Conservation (phyloP, 2,797 vertebrate species). For the Pitangus sulphuratus region DNA sequence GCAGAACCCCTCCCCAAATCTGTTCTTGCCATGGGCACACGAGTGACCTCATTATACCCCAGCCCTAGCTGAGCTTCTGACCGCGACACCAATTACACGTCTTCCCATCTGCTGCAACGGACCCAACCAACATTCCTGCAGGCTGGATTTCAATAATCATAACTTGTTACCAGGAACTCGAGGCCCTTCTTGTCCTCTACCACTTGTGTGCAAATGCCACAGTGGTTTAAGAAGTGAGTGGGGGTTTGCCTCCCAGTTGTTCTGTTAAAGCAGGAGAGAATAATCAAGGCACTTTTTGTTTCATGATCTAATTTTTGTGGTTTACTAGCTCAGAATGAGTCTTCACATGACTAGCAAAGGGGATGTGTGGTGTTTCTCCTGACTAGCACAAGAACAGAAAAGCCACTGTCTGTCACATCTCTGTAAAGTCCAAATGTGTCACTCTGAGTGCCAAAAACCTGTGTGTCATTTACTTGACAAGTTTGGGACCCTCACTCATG, state of each 20-base stretch:
- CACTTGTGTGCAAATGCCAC: background rate
- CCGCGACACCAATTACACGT: background rate
- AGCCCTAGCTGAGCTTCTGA: background rate
- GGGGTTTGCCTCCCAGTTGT: background rate
- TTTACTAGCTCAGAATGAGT: background rate
- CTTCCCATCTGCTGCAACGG: background rate
- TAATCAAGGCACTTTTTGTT: background rate
- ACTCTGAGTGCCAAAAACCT: constrained; percentile 20
- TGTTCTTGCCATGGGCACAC: background rate
- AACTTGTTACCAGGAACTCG: background rate
- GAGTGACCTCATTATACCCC: background rate
- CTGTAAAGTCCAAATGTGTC: constrained; percentile 20
- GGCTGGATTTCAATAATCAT: background rate
- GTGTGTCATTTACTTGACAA: constrained; percentile 6
- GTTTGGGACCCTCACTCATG: background rate
- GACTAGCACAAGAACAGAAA: constrained; percentile 21
- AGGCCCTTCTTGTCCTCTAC: background rate
- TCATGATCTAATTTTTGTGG: background rate
- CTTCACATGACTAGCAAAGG: background rate
- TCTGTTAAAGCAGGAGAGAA: background rate
- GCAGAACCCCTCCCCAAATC: background rate
- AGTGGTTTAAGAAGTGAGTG: background rate
- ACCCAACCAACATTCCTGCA: background rate
- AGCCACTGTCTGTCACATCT: background rate
- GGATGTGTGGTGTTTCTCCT: background rate